These are phyloP conservation scores for Mythimna lalbum DNA, from an alignment of 2,888 invertebrate genomes.

Conservation along the genomic window DNA sequence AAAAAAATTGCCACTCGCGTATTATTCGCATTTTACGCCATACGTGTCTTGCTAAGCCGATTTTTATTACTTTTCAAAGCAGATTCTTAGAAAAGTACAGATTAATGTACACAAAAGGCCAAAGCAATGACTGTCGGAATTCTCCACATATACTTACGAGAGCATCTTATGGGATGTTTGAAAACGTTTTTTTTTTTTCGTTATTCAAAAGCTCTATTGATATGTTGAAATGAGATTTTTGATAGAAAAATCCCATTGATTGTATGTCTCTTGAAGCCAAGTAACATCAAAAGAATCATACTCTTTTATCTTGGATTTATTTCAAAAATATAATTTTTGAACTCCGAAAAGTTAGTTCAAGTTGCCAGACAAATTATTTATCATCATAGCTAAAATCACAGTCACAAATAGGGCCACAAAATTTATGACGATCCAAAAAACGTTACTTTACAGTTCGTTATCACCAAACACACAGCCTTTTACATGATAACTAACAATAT, in stretches of 20 bases:
- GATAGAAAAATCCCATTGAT: conserved; percentile 18
- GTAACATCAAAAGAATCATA: conserved; percentile 27
- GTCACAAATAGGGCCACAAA: background rate
- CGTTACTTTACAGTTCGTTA: conserved; percentile 28
- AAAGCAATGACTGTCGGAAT: conserved; percentile 75
- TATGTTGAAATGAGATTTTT: conserved; percentile 26
- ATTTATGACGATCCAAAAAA: conserved; percentile 39
- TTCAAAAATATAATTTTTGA: too few species aligned
- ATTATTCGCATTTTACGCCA: conserved; percentile 79
- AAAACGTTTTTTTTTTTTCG: conserved; percentile 37
- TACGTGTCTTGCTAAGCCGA: conserved; percentile 85
- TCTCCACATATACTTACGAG: conserved; percentile 37
- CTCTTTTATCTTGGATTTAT: background rate
- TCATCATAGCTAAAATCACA: background rate
- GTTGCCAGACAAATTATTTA: background rate
- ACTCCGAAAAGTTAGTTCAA: too few species aligned
- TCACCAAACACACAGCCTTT: conserved; percentile 25
- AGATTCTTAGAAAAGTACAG: conserved; percentile 81
- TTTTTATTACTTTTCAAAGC: conserved; percentile 87
- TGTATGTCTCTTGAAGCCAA: conserved; percentile 11
- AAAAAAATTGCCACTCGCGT: conserved; percentile 65
- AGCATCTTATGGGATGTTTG: conserved; percentile 58
- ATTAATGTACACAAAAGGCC: conserved; percentile 80
- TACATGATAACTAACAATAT: conserved; percentile 41
- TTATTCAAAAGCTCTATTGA: conserved; percentile 48